A percentile compares a stretch with the other conserved stretches of the same genome.
Conservation (phyloP, 2,888 invertebrate species). For the Prosopocoilus inquinatus region DNA sequence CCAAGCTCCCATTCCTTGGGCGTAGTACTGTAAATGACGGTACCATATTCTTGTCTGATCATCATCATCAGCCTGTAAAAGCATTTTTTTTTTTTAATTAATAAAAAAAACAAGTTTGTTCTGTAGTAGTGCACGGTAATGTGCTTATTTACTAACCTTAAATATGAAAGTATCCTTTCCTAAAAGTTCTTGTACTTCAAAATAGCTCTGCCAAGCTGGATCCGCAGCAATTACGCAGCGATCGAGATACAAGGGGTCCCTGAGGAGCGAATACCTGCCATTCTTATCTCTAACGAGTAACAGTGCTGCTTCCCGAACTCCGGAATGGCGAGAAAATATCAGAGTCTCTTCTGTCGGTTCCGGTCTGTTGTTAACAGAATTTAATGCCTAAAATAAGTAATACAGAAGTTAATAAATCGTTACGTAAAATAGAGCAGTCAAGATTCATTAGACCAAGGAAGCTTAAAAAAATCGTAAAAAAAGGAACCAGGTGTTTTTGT, state of each 20-base stretch:
- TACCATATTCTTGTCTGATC: slow-evolving; percentile 87
- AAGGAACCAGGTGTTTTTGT: no score
- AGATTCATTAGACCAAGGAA: no score
- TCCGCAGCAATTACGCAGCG: slow-evolving; percentile 89
- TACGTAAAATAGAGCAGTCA: neutral
- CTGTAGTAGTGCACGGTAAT: no score
- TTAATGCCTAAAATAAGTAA: slow-evolving; percentile 9
- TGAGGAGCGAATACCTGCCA: slow-evolving; percentile 78
- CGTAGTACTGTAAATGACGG: slow-evolving; percentile 84
- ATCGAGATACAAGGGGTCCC: slow-evolving; percentile 89
- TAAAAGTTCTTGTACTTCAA: slow-evolving; percentile 91
- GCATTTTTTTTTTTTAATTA: slow-evolving; percentile 9
- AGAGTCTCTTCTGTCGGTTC: slow-evolving; percentile 26
- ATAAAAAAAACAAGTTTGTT: neutral
- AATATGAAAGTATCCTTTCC: slow-evolving; percentile 92
- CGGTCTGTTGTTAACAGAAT: slow-evolving; percentile 13
- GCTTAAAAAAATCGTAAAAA: neutral
- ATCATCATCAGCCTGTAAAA: slow-evolving; percentile 82
- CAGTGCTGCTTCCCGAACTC: slow-evolving; percentile 83
- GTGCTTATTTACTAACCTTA: slow-evolving; percentile 68
- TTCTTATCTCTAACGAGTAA: slow-evolving; percentile 87
- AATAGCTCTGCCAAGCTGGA: slow-evolving; percentile 89
- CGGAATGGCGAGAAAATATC: slow-evolving; percentile 68
- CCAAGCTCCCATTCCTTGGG: slow-evolving; percentile 91
- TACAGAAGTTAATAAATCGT: slow-evolving; percentile 11